phyloP scores from a whole-genome alignment of 2,888 invertebrate species.

The Buathra laborator region DNA sequence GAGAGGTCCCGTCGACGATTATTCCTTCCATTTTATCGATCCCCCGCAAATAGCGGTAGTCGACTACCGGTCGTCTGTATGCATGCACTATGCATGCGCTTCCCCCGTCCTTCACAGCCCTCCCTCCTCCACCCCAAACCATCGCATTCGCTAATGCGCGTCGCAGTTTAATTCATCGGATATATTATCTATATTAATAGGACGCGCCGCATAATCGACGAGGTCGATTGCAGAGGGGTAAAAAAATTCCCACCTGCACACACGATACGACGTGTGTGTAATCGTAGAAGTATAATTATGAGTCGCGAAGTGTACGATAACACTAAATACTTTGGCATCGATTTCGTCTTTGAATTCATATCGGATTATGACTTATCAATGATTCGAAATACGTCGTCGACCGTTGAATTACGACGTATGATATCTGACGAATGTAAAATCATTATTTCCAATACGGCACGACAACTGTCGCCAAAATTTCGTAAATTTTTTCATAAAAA shows the following conservation, averaged over 20 bases:
- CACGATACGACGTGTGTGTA: conserved; percentile 4
- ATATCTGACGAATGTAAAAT: background rate
- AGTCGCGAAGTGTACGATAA: background rate
- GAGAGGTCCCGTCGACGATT: conserved; percentile 34
- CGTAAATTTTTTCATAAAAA: background rate
- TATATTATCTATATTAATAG: conserved; percentile 60
- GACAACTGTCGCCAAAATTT: background rate
- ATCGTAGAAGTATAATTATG: conserved; percentile 18
- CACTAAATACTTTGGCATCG: background rate
- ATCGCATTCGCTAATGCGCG: conserved; percentile 47
- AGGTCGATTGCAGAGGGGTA: conserved; percentile 39
- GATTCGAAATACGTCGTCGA: background rate
- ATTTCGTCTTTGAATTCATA: background rate
- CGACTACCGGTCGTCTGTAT: conserved; percentile 12
- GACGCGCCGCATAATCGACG: conserved; percentile 53
- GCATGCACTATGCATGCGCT: conserved; percentile 30
- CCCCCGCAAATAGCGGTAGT: conserved; percentile 19
- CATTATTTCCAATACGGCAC: background rate
- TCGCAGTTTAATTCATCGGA: conserved; percentile 57
- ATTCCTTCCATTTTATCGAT: conserved; percentile 62
- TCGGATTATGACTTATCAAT: background rate
- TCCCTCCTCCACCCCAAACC: background rate
- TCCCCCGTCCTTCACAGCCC: background rate
- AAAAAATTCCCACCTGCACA: conserved; percentile 24
- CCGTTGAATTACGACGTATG: background rate